Base-by-base conservation (phyloP, 2,888 invertebrate genomes). In the Marronus borbonicus region DNA sequence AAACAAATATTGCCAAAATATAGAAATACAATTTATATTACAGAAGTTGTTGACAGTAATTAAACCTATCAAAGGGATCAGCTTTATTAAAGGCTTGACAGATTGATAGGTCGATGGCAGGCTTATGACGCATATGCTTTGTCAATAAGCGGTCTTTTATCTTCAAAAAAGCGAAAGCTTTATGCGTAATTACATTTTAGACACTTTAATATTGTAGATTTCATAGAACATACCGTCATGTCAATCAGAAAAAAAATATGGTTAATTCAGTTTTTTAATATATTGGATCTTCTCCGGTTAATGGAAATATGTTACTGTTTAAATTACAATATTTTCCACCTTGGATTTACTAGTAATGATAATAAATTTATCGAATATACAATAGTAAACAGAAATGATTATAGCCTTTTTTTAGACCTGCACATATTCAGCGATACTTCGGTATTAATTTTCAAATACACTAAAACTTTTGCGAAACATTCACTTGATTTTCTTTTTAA, bases 41-140 rank as follows among this genome's bases (percentile, higher is more conserved):
- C 62, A 62, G 62, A 62, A 62, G 14, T 62, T 62, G 12, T 62
- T 62, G 62, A 62, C 31, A 62, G 62, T 28, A 12, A 31, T 31
- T 62, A 62, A 31, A 12, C 24, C 14, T 20, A n/a, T 28, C 62
- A 14, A 31, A 12, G 24, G 62, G 14, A 62, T 62, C 28, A 62
- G 28, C 14, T 62, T 62, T 14, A 62, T 62, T 62, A 62, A 62
- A 62, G 12, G 62, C 7, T 62, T 31, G 24, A 31, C 55, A 28
- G 14, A 62, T 62, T 62, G 62, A 62, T 62, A 60, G 17, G 31
- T 31, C n/a, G 62, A 62, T 14, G 28, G 14, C 31, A n/a, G n/a
- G 62, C 24, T 62, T 31, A 58, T 62, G 62, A 31, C 62, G 62
- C 10, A 31, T 62, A 24, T 62, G 12, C 24, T 62, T 31, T 62